Conservation (phyloP, 23 tunicate species). For the Botrylloides violaceus region DNA sequence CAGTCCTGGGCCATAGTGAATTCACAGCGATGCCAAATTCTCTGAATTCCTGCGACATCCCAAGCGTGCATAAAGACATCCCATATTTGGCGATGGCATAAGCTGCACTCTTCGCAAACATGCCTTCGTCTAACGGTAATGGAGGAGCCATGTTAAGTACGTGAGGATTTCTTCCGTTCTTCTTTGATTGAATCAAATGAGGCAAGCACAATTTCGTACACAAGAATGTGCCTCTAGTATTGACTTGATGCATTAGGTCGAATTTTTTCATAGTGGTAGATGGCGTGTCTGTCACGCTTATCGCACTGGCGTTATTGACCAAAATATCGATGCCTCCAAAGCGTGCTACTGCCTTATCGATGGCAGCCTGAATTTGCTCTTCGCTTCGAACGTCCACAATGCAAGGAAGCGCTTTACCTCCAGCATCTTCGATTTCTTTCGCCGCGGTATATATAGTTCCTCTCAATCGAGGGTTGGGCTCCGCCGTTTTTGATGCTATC, state of each 20-base stretch:
- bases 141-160: constrained; percentile 30
- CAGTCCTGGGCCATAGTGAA: constrained; percentile 33
- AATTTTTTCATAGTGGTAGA: constrained; percentile 20
- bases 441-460: constrained; percentile 53
- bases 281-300: constrained; percentile 16
- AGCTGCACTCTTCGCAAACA: constrained; percentile 5
- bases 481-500: constrained; percentile 44
- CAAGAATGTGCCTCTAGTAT: constrained; percentile 27
- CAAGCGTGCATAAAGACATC: constrained; percentile 34
- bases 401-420: constrained; percentile 34
- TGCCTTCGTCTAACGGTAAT: not conserved
- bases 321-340: constrained; percentile 48
- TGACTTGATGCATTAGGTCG: constrained; percentile 26
- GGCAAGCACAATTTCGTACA: constrained; percentile 15
- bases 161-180: constrained; percentile 17
- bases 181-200: constrained; percentile 10
- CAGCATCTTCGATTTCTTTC: constrained; percentile 43
- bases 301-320: constrained; percentile 37
- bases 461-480: constrained; percentile 38
- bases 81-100: constrained; percentile 36
- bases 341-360: constrained; percentile 18
- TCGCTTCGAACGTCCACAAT: constrained; percentile 38
- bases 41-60: constrained; percentile 33
- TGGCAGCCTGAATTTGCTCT: constrained; percentile 13
- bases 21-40: constrained; percentile 23